A percentile compares a stretch with the other conserved stretches of the same genome.
Evolutionary conservation across 2,888 invertebrate species (phyloP).

Genomic region (Epiblema foenella): DNA sequence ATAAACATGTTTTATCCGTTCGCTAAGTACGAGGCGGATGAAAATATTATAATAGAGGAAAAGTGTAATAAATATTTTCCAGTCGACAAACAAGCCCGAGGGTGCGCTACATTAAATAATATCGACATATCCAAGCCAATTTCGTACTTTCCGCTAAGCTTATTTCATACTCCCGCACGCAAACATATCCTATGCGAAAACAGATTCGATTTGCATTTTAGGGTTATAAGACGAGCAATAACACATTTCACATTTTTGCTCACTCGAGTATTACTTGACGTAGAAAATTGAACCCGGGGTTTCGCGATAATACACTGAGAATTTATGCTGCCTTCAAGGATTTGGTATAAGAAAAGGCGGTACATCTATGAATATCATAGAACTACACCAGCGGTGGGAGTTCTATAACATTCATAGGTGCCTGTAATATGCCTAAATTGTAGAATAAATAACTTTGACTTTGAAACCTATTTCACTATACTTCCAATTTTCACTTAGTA

Average conservation of each 20-base stretch:
- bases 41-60: constrained; percentile 62
- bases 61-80: constrained; percentile 77
- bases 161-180: constrained; percentile 73
- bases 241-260: constrained; percentile 59
- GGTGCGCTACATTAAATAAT: constrained; percentile 78
- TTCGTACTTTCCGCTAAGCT: constrained; percentile 77
- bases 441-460: too few relatives aligned
- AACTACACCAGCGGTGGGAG: too few relatives aligned
- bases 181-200: constrained; percentile 74
- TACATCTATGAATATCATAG: too few relatives aligned
- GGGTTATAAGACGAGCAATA: constrained; percentile 68
- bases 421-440: too few relatives aligned
- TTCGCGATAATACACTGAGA: constrained; percentile 28
- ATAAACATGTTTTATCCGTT: constrained; percentile 33
- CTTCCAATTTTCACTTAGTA: not conserved
- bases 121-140: constrained; percentile 80
- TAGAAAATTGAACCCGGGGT: constrained; percentile 49
- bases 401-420: too few relatives aligned
- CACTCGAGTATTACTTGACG: constrained; percentile 52
- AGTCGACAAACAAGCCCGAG: constrained; percentile 73
- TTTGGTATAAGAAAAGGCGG: constrained; percentile 12
- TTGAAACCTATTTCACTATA: too few relatives aligned
- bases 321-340: constrained; percentile 15
- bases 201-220: constrained; percentile 76
- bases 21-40: constrained; percentile 53